Evolutionary conservation across 2,888 invertebrate species (phyloP).

Genomic region (Merodon equestris): DNA sequence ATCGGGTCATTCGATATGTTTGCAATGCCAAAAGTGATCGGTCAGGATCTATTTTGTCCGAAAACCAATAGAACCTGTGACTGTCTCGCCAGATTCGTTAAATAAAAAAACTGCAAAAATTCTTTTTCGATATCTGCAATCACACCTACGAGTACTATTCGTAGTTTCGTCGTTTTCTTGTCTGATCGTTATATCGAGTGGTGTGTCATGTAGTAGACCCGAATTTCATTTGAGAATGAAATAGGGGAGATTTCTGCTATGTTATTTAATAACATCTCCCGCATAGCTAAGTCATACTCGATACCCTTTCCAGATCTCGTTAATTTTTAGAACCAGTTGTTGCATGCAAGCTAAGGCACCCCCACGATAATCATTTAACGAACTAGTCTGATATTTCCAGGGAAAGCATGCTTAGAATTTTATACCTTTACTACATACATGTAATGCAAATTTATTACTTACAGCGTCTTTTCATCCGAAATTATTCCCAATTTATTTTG

Average conservation of each 20-base stretch:
- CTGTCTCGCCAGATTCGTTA: conserved; percentile 10
- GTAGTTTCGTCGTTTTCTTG: background rate
- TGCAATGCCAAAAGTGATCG: background rate
- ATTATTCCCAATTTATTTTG: too few relatives aligned
- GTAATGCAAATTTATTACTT: too few relatives aligned
- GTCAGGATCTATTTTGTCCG: conserved; percentile 12
- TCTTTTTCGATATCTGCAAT: conserved; percentile 31
- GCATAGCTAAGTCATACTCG: conserved; percentile 31
- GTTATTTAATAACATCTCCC: conserved; percentile 19
- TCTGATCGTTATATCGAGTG: background rate
- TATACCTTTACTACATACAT: too few relatives aligned
- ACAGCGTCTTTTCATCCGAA: too few relatives aligned
- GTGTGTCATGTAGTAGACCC: conserved; percentile 9
- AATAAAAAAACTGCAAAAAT: conserved; percentile 22
- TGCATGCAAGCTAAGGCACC: conserved; percentile 38
- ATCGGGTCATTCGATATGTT: conserved; percentile 28
- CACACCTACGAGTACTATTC: conserved; percentile 9
- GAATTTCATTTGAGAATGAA: background rate
- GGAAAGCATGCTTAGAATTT: too few relatives aligned
- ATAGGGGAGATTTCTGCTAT: conserved; percentile 3
- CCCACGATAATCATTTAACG: conserved; percentile 23
- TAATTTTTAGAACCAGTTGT: conserved; percentile 27
- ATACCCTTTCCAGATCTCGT: conserved; percentile 21
- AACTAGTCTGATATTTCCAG: too few relatives aligned
- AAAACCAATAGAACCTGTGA: conserved; percentile 32